phyloP scores from a whole-genome alignment of 2,113 vertebrate genomes.

The Archocentrus centrarchus region DNA sequence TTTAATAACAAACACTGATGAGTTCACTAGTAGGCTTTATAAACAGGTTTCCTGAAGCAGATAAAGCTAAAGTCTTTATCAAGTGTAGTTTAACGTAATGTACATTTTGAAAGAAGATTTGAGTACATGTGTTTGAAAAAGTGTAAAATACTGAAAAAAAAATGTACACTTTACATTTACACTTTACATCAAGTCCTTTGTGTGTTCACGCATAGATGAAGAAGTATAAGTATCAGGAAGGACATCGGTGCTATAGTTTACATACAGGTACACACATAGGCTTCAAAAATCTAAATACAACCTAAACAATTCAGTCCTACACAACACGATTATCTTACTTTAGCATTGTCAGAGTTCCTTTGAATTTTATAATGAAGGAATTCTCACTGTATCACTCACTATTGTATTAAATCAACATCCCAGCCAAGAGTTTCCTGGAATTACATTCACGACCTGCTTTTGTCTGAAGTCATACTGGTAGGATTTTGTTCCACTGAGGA shows the following conservation, averaged over 20 bases:
- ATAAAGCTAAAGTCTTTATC: background rate
- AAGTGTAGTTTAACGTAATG: background rate
- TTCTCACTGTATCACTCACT: background rate
- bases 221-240: background rate
- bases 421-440: constrained; percentile 69
- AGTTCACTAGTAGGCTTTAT: background rate
- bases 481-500: constrained; percentile 62
- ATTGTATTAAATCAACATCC: constrained; percentile 40
- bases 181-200: background rate
- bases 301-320: background rate
- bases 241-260: background rate
- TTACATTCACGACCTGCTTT: constrained; percentile 43
- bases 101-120: constrained; percentile 3
- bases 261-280: background rate
- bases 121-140: background rate
- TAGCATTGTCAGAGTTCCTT: background rate
- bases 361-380: background rate
- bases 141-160: background rate
- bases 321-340: background rate
- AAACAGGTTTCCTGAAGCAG: background rate
- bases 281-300: background rate
- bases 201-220: background rate
- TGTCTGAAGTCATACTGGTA: constrained; percentile 52
- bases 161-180: background rate
- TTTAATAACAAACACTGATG: background rate